These are phyloP conservation scores for Leucophora obtusa DNA, from an alignment of 2,888 invertebrate genomes.

Conservation along the genomic window DNA sequence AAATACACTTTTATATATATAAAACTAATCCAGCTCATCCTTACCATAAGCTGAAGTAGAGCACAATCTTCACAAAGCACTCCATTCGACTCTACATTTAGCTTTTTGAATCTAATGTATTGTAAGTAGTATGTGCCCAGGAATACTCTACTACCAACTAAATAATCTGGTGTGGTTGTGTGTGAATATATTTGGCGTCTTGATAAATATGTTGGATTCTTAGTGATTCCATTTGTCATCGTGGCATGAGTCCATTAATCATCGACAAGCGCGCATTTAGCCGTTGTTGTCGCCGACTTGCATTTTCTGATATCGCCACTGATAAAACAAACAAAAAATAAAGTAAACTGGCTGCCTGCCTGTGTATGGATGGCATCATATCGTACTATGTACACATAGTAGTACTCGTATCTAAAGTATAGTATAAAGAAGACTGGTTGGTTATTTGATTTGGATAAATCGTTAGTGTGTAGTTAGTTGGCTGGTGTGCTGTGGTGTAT, in stretches of 20 bases:
- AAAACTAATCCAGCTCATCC: constrained; percentile 54
- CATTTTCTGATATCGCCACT: constrained; percentile 56
- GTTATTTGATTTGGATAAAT: constrained; percentile 37
- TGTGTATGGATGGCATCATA: constrained; percentile 20
- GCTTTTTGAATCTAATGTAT: neutral
- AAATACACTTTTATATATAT: constrained; percentile 11
- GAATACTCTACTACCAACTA: constrained; percentile 10
- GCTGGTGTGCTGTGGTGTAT: neutral
- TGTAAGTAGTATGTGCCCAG: neutral
- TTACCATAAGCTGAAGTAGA: constrained; percentile 22
- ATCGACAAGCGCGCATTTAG: constrained; percentile 65
- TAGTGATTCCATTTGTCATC: constrained; percentile 73
- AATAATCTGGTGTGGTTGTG: constrained; percentile 2
- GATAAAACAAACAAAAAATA: constrained; percentile 35
- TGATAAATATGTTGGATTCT: constrained; percentile 70
- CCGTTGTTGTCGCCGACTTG: constrained; percentile 56
- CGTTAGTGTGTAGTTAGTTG: neutral
- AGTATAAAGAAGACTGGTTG: constrained; percentile 33
- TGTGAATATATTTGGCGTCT: constrained; percentile 61
- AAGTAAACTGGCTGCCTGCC: constrained; percentile 19
- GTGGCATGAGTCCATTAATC: constrained; percentile 71
- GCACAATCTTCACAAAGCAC: constrained; percentile 6
- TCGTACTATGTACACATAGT: neutral
- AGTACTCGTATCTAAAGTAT: constrained; percentile 18
- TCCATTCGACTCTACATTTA: neutral